Percentiles rank a stretch among this genome's conserved stretches.
These are phyloP conservation scores for Scotopteryx bipunctaria DNA, from an alignment of 2,888 invertebrate genomes.

Conservation along the genomic window DNA sequence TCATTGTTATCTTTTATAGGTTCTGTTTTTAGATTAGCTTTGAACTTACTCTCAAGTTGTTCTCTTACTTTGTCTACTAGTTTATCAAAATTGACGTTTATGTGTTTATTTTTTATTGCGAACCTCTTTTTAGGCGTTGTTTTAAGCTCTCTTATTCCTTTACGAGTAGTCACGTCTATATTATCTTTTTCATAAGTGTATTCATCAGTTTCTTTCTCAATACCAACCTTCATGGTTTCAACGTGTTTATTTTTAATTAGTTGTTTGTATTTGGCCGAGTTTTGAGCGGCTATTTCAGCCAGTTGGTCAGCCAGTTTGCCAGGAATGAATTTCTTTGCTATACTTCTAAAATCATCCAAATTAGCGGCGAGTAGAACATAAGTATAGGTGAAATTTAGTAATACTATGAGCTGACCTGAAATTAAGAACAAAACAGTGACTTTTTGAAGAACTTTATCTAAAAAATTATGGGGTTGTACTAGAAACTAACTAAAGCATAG, in stretches of 20 bases:
- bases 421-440: no score
- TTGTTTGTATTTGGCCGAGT: slow-evolving; percentile 14
- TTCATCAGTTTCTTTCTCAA: neutral
- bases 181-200: neutral
- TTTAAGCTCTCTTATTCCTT: neutral
- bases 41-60: slow-evolving; percentile 37
- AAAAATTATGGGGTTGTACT: no score
- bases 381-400: slow-evolving; percentile 7
- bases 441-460: no score
- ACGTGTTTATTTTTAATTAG: slow-evolving; percentile 12
- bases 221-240: neutral
- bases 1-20: neutral
- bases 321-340: slow-evolving; percentile 52
- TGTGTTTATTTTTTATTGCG: slow-evolving; percentile 19
- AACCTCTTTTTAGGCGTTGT: slow-evolving; percentile 16
- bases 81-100: slow-evolving; percentile 45
- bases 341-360: slow-evolving; percentile 48
- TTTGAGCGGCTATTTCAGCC: slow-evolving; percentile 37
- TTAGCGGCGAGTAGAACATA: slow-evolving; percentile 53
- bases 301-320: slow-evolving; percentile 46
- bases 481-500: no score
- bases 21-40: neutral
- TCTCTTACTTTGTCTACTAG: slow-evolving; percentile 49
- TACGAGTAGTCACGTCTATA: neutral
- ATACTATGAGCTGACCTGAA: slow-evolving; percentile 21